Evolutionary conservation across 2,797 vertebrate genomes (phyloP).

Genomic region (Sylvilagus floridanus): DNA sequence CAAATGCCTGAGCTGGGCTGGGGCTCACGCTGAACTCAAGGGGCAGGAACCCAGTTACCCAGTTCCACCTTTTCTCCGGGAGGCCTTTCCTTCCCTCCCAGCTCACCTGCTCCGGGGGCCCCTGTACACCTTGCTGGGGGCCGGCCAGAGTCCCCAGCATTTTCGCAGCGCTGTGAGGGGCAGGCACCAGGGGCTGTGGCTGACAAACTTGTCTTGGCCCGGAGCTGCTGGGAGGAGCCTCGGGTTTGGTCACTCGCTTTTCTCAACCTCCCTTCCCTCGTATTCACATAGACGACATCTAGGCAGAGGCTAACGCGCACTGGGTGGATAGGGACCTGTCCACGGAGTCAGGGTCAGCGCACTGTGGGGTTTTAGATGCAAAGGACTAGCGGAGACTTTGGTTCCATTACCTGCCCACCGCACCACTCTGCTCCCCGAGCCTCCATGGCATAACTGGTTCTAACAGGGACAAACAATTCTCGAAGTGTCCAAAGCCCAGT

Average conservation of each 20-base stretch:
- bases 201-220: background rate
- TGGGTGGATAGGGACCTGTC: background rate
- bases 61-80: background rate
- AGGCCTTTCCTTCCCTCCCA: background rate
- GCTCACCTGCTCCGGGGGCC: background rate
- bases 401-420: background rate
- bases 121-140: rapidly evolving
- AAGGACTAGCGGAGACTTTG: background rate
- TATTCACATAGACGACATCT: background rate
- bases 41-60: background rate
- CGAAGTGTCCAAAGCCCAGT: background rate
- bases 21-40: background rate
- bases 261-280: background rate
- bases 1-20: too few relatives aligned
- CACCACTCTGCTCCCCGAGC: background rate
- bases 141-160: too few relatives aligned
- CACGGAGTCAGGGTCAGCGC: background rate
- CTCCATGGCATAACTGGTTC: background rate
- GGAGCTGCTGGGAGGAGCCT: background rate
- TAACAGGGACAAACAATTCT: background rate
- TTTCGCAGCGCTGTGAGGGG: background rate
- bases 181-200: background rate
- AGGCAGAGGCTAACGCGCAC: background rate
- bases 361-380: background rate
- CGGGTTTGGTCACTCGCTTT: background rate